These are phyloP conservation scores for Acanthurus tractus DNA, from an alignment of 2,797 vertebrate genomes.

Conservation along the genomic window DNA sequence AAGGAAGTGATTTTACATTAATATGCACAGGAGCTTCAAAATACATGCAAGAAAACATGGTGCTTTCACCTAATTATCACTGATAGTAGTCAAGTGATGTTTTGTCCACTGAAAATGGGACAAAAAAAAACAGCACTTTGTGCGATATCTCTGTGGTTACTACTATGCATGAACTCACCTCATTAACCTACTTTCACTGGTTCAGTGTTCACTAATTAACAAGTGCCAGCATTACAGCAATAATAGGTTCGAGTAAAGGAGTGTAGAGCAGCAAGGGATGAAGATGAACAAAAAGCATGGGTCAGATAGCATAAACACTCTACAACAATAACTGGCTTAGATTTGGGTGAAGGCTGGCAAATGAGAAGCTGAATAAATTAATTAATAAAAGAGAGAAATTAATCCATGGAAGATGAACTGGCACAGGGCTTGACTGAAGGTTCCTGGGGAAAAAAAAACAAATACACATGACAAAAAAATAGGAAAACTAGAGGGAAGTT, in stretches of 20 bases:
- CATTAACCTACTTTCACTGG: constrained; percentile 42
- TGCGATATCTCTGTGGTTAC: not conserved
- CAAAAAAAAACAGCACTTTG: not conserved
- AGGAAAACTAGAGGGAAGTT: not conserved
- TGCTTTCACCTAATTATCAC: constrained; percentile 14
- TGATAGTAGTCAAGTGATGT: not conserved
- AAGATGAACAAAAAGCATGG: not conserved
- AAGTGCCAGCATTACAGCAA: constrained; percentile 4
- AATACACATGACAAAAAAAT: not conserved
- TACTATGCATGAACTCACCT: constrained; percentile 17
- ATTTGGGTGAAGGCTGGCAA: not conserved
- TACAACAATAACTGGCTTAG: not conserved
- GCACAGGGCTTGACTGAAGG: not conserved
- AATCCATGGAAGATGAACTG: not conserved
- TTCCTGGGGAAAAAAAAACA: not conserved
- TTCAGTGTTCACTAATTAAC: constrained; percentile 29
- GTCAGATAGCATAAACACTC: not conserved
- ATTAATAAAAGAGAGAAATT: not conserved
- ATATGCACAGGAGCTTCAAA: constrained; percentile 7
- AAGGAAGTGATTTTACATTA: constrained; percentile 20
- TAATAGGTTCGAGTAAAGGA: not conserved
- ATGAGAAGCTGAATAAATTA: not conserved
- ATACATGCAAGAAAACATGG: not conserved
- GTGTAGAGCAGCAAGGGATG: not conserved
- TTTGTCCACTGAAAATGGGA: too few relatives aligned